Base-by-base conservation (phyloP, 2,797 vertebrate species). In the Passerculus sandwichensis region DNA sequence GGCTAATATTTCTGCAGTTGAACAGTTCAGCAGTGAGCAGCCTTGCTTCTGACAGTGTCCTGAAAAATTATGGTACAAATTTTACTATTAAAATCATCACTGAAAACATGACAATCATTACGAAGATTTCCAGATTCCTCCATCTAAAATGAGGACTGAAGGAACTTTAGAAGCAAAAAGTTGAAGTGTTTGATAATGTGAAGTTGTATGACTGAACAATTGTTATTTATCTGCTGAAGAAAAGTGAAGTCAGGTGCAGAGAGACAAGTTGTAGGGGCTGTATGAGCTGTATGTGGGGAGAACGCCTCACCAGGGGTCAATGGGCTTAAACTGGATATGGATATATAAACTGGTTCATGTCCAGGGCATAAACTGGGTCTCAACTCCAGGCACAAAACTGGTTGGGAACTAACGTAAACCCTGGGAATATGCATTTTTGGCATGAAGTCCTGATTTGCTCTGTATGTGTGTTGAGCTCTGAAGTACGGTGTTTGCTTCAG, bases 271-370 rank as follows among this genome's bases (percentile, higher is more conserved):
- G 9, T 8, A 42, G 32, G 18, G n/a, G 8, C 36, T 60, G 15
- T 5, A 0, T 1, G 1, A 53, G 42, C 36, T 53, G 25, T 38
- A 38, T 38, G 36, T 10, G 0, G 1, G 32, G 32, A 67, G 21
- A 66, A 54, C 0, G 0, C 16, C 40, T 32, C 21, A 15, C 13
- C 1, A 3, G 32, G 9, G 23, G 20, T 20, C 25, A 40, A 2
- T 26, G 56, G 66, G 3, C 30, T 79, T 53, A 48, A 47, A 48
- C 13, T 51, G 29, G 34, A 29, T 45, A 38, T 1, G 1, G 42
- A 44, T 44, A 44, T 44, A 44, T 18, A 44, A 44, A 42, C 12
- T 13, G 2, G 22, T 65, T 45, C 3, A 0, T 13, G 5, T 65
- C 44, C 59, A 45, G 29, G 45, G 19, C 32, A 51, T 54, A 36